Evolutionary conservation across 1,140 invertebrate species (phyloP).

Genomic region (Gryon sp.): DNA sequence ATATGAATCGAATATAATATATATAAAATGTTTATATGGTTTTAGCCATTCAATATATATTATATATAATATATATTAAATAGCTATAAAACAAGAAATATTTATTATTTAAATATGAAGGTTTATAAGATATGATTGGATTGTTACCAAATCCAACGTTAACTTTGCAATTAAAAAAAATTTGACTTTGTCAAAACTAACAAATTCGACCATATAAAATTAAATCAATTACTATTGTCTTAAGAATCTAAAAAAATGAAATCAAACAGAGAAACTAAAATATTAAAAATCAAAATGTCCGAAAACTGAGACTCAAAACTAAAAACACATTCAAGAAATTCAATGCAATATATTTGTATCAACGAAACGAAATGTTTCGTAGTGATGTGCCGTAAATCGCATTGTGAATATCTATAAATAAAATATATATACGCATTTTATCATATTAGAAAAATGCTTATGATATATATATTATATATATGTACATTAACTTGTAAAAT

Average conservation of each 20-base stretch:
- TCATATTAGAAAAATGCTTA: neutral
- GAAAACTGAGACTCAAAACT: constrained; percentile 34
- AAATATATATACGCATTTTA: constrained; percentile 1
- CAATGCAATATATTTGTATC: constrained; percentile 41
- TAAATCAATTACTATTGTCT: constrained; percentile 17
- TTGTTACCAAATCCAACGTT: too few relatives aligned
- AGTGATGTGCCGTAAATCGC: constrained; percentile 37
- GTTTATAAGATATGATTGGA: too few relatives aligned
- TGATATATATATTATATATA: constrained; percentile 24
- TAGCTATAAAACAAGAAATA: too few relatives aligned
- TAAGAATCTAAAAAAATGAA: constrained; percentile 4
- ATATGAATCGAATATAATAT: too few relatives aligned
- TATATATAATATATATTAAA: too few relatives aligned
- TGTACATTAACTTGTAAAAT: constrained; percentile 18
- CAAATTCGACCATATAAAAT: constrained; percentile 17
- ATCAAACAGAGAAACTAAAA: neutral
- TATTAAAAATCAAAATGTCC: constrained; percentile 3
- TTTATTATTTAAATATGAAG: too few relatives aligned
- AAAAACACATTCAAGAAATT: constrained; percentile 12
- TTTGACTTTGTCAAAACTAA: too few relatives aligned
- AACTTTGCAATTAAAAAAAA: too few relatives aligned
- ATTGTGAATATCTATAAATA: constrained; percentile 43
- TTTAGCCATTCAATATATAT: too few relatives aligned
- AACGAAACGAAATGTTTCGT: constrained; percentile 52
- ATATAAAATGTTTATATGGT: too few relatives aligned